A percentile compares a stretch with the other conserved stretches of the same genome.
Conservation (phyloP, 2,113 vertebrate genomes). For the Scopus umbretta region DNA sequence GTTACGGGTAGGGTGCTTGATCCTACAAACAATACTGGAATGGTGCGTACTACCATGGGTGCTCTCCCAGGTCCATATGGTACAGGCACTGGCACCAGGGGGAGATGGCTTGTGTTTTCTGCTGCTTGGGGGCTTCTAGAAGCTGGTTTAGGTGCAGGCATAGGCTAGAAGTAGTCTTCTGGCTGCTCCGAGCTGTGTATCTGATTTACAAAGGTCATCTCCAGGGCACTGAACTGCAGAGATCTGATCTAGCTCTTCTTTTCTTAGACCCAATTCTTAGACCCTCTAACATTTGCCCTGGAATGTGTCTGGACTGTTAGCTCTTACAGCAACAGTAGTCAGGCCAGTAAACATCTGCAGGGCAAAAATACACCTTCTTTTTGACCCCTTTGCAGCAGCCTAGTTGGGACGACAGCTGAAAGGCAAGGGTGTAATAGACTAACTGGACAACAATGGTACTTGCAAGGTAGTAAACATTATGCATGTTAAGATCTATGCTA, state of each 20-base stretch:
- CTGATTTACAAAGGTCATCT: neutral
- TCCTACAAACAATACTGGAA: slow-evolving; percentile 21
- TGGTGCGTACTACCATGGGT: neutral
- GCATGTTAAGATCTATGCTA: neutral
- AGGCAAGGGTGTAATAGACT: neutral
- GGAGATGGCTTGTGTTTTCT: neutral
- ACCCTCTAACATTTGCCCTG: neutral
- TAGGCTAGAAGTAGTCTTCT: neutral
- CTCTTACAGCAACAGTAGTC: neutral
- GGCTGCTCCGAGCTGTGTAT: neutral
- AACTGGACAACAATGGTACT: slow-evolving; percentile 28
- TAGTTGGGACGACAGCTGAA: neutral
- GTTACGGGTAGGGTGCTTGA: neutral
- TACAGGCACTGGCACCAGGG: neutral
- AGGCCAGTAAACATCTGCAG: neutral
- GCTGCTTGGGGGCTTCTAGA: neutral
- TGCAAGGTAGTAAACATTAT: neutral
- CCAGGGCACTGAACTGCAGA: neutral
- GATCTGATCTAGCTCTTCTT: neutral
- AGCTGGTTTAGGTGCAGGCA: neutral
- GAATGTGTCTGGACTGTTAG: neutral
- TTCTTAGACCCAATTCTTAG: neutral
- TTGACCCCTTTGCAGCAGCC: neutral
- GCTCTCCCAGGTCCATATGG: neutral
- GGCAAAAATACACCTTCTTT: neutral